Base-by-base conservation (phyloP, 2,113 vertebrate genomes). In the Brienomyrus longianalis region DNA sequence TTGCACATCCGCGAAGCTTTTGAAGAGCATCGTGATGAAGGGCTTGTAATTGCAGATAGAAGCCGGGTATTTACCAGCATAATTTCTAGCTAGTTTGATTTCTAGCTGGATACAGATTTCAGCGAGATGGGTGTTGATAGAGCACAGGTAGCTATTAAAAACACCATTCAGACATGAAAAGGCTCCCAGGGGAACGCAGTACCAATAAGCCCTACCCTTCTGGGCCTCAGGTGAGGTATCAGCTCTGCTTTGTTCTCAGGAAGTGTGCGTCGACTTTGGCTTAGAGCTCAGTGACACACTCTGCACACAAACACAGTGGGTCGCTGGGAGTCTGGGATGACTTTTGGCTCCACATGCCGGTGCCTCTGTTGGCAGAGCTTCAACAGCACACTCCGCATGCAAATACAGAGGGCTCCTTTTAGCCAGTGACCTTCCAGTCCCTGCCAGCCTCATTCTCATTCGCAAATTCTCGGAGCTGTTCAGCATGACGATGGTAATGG, bases 301-400 rank as follows among this genome's bases (percentile, higher is more conserved):
- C 74, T 43, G 35, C 74, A 80, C 74, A 80, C 74, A 80, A 80
- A 80, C 74, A 80, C 74, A 80, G 74, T 19, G 74, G 74, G 74
- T 80, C 0, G 31, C 74, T 80, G 35, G 31, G 35, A 80, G 74
- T 43, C 74, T 80, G 35, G 35, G 74, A 80, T 43, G 74, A 43
- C 35, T 80, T 80, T 43, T 80, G 74, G 74, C 74, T 80, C 35
- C 35, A 19, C 35, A 43, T 1, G 74, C 74, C 74, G 11, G 35
- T 15, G 74, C 74, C 35, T 43, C 74, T 80, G 31, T 80, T 80
- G 31, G 74, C 31, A 80, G 74, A 43, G 35, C 74, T 43, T 80
- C 74, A 80, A 19, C 74, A 17, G 74, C 74, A 11, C 35, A 80
- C 74, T 43, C 74, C 43, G 74, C 74, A 80, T 80, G 74, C 74